Evolutionary conservation across 1,140 invertebrate species (phyloP), one percentile per base, ranked within the genome.

Genomic region (Conus ventricosus): DNA sequence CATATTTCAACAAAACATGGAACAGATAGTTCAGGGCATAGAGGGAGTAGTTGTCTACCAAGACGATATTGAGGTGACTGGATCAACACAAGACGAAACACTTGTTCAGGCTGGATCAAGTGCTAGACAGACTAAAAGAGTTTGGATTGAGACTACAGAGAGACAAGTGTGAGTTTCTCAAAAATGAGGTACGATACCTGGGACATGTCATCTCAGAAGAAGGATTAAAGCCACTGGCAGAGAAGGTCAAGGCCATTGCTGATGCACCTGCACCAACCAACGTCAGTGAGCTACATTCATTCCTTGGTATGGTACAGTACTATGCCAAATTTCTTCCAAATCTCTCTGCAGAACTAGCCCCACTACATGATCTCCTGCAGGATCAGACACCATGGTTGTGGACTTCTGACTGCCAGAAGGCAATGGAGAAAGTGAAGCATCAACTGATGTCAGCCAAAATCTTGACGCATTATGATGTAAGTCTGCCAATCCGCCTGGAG

Each of bases 381-480:
- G 67, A 20, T 20, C 55, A 75, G 11, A 81, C 75, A 25, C 88
- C n/a, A 83, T 92, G 89, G 90, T 82, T 25, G 39, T 89, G 90
- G 91, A 39, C 88, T 83, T n/a, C 81, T 13, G 23, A 83, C 10
- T 89, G 89, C 60, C 76, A 92, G 23, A 25, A 67, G 57, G 85
- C 91, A 13, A 57, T 91, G 90, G 55, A 15, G 39, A 75, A 75
- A 20, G 27, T 51, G 20, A 91, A 92, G 78, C 5, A 88, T 51
- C n/a, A 81, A 7, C 27, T 92, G n/a, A 84, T 27, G 25, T 89
- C 27, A 23, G 71, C 83, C 6, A 3, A 60, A 81, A 87, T 94
- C 13, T 90, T 95, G n/a, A 94, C 39, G 4, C 17, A 75, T 83
- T 94, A 90, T 84, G 91, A 95, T 88, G 90, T 89, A 53, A 89